Evolutionary conservation across 2,888 invertebrate genomes (phyloP), one percentile per base, ranked within the genome.

Genomic region (Choreutis nemorana): DNA sequence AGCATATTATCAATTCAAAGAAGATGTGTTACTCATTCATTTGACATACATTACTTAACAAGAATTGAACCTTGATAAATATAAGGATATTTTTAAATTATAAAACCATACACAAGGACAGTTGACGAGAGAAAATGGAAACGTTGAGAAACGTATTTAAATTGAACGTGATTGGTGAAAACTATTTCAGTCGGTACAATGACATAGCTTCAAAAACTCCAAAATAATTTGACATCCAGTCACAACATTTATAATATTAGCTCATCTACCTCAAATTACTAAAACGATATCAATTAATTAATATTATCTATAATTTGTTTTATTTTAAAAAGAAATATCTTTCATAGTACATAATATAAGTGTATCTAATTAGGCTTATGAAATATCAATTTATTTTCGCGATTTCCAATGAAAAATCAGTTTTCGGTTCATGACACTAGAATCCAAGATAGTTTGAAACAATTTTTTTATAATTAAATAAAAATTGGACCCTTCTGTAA

Each of bases 191-290:
- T n/a, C n/a, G 34, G 10, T 9, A 15, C 21, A 18, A 26, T 6
- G 15, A 28, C 30, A 39, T 44, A 42, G 32, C 38, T 41, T 42
- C 31, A 41, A 42, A 33, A 42, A 49, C n/a, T n/a, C n/a, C n/a
- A n/a, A n/a, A n/a, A n/a, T n/a, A n/a, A 14, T 36, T 45, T 39
- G 45, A 58, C 45, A 52, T 63, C 42, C 44, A 70, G 68, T 67
- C 70, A 73, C 71, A 41, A 54, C 46, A 56, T 43, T 51, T 66
- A 67, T 65, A 62, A 72, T 51, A 49, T 42, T 35, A 34, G 42
- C 37, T 39, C 36, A 32, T 26, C 36, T 39, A 34, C 39, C 47
- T 51, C 48, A 51, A 50, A 48, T 59, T 48, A 64, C 61, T 55
- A 48, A 54, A 56, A 41, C 45, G 48, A 40, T 44, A 39, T 46